phyloP scores from a whole-genome alignment of 1,140 invertebrate genomes.

The Conopomorpha cramerella region DNA sequence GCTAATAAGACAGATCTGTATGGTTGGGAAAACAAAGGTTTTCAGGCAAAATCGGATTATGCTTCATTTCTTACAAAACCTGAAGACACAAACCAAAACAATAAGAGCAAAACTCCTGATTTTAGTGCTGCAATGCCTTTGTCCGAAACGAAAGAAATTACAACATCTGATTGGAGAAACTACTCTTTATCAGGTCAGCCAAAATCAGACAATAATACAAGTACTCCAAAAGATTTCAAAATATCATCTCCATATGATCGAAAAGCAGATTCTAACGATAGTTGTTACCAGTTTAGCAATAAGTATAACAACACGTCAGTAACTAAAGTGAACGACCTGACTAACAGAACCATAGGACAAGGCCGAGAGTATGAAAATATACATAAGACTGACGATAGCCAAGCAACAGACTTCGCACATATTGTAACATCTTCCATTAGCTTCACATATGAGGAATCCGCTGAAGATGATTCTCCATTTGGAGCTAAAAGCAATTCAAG shows the following conservation, averaged over 20 bases:
- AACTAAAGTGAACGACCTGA: slow-evolving; percentile 38
- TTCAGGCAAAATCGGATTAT: slow-evolving; percentile 38
- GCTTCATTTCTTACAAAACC: slow-evolving; percentile 19
- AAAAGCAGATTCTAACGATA: slow-evolving; percentile 44
- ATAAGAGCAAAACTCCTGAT: slow-evolving; percentile 11
- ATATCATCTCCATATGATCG: no score
- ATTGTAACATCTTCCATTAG: slow-evolving; percentile 56
- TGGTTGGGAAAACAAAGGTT: slow-evolving; percentile 58
- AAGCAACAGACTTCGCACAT: slow-evolving; percentile 51
- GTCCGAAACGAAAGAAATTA: slow-evolving; percentile 16
- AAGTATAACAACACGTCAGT: slow-evolving; percentile 44
- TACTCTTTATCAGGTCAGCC: slow-evolving; percentile 39
- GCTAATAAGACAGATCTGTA: slow-evolving; percentile 55
- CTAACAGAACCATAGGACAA: slow-evolving; percentile 31
- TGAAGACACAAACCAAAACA: slow-evolving; percentile 13
- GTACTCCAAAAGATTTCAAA: no score
- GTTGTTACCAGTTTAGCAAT: slow-evolving; percentile 33
- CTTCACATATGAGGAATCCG: slow-evolving; percentile 52
- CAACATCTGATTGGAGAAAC: slow-evolving; percentile 20
- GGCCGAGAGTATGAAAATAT: slow-evolving; percentile 34
- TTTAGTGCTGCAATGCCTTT: slow-evolving; percentile 10
- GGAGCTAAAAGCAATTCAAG: slow-evolving; percentile 55
- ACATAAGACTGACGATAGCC: slow-evolving; percentile 39
- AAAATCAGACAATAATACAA: no score
- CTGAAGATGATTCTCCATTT: slow-evolving; percentile 48